Conservation (phyloP, 2,888 invertebrate genomes). For the Melipona bicolor region DNA sequence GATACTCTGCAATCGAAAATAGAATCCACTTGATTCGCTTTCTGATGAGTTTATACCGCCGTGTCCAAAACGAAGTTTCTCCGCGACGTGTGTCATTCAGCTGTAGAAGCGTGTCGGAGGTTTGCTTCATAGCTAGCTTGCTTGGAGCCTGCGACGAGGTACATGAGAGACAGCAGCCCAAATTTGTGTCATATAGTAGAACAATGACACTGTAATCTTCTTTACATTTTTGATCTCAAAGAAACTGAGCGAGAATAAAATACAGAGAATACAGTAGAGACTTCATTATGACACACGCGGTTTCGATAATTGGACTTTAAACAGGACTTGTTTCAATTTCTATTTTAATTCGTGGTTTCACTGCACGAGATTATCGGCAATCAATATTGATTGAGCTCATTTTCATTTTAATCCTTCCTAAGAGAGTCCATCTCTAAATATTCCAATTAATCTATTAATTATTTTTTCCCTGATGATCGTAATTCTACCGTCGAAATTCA, state of each 20-base stretch:
- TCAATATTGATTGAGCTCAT: no score
- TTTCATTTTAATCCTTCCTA: not conserved
- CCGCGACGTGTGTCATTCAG: not conserved
- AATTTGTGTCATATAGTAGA: not conserved
- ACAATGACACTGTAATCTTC: not conserved
- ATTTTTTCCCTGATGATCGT: not conserved
- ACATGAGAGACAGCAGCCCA: not conserved
- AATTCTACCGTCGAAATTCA: not conserved
- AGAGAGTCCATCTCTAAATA: not conserved
- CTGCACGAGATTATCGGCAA: no score
- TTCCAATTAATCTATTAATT: no score
- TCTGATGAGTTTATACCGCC: not conserved
- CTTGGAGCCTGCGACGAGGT: not conserved
- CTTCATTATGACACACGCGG: not conserved
- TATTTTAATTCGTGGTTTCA: not conserved
- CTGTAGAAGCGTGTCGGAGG: constrained; percentile 1
- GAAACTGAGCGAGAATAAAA: not conserved
- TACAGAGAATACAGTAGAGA: not conserved
- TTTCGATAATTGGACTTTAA: not conserved
- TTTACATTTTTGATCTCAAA: not conserved
- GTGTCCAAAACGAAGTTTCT: not conserved
- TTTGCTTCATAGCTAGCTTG: constrained; percentile 23
- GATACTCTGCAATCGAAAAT: not conserved
- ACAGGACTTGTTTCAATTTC: not conserved
- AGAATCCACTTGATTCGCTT: not conserved